phyloP scores from a whole-genome alignment of 2,888 invertebrate genomes.

The Petrolisthes cinctipes region DNA sequence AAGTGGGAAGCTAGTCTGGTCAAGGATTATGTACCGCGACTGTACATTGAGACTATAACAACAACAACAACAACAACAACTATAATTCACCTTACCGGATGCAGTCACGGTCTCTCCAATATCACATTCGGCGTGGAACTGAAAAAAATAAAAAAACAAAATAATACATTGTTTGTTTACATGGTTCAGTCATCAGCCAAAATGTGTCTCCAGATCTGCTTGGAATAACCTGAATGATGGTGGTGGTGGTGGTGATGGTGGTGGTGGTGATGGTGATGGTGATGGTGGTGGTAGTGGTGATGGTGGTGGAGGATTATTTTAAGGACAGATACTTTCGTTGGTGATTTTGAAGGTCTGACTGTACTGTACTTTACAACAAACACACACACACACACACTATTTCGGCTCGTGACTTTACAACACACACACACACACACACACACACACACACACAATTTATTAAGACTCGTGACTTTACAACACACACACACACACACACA shows the following conservation, averaged over 20 bases:
- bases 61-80: neutral
- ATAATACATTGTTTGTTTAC: neutral
- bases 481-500: too few relatives aligned
- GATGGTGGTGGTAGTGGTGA: neutral
- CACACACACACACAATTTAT: neutral
- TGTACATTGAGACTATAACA: neutral
- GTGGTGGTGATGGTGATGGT: neutral
- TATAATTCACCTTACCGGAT: constrained; percentile 37
- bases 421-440: neutral
- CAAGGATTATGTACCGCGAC: neutral
- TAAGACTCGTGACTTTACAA: too few relatives aligned
- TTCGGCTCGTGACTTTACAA: too few relatives aligned
- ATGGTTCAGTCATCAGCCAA: neutral
- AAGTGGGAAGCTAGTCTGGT: neutral
- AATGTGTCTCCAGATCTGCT: neutral
- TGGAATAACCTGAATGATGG: neutral
- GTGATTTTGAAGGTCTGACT: too few relatives aligned
- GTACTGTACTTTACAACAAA: neutral
- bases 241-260: too few relatives aligned
- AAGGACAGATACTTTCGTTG: too few relatives aligned
- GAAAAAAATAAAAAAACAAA: constrained; percentile 64
- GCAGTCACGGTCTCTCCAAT: constrained; percentile 68
- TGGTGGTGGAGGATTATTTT: neutral
- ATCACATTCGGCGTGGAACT: constrained; percentile 82
- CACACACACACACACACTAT: neutral